Conservation (phyloP, 2,113 vertebrate genomes). For the Tapirus terrestris region DNA sequence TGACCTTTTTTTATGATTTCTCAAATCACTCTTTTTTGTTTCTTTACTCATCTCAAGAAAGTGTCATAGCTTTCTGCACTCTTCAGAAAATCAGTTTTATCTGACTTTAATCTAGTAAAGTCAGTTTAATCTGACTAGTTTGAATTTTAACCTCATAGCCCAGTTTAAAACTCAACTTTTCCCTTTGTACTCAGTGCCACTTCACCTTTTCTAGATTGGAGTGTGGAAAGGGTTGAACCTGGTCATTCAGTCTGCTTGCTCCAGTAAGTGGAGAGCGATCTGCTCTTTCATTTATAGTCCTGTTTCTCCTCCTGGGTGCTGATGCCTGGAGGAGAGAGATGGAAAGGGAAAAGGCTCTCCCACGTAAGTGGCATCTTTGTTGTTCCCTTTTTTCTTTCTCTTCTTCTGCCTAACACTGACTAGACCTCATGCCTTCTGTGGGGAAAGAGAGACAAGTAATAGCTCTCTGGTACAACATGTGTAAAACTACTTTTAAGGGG, state of each 20-base stretch:
- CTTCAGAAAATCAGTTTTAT: neutral
- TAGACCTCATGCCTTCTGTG: neutral
- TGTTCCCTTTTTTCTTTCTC: neutral
- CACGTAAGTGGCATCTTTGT: neutral
- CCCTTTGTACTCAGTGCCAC: neutral
- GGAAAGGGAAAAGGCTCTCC: neutral
- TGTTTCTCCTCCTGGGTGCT: neutral
- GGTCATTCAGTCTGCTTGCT: neutral
- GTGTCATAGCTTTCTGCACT: neutral
- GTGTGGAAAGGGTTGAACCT: neutral
- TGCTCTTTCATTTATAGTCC: neutral
- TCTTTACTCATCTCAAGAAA: neutral
- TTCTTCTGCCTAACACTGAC: neutral
- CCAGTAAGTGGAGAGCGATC: neutral
- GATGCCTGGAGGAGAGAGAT: neutral
- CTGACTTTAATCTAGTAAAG: neutral
- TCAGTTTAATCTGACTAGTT: slow-evolving; percentile 2
- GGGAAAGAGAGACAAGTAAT: neutral
- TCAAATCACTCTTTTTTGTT: neutral
- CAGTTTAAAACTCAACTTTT: neutral
- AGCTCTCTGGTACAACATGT: neutral
- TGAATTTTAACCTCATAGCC: slow-evolving; percentile 2
- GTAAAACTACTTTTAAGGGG: neutral
- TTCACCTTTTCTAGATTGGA: neutral
- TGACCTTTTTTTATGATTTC: neutral